phyloP scores from a whole-genome alignment of 2,888 invertebrate genomes.

The Callimorpha dominula region DNA sequence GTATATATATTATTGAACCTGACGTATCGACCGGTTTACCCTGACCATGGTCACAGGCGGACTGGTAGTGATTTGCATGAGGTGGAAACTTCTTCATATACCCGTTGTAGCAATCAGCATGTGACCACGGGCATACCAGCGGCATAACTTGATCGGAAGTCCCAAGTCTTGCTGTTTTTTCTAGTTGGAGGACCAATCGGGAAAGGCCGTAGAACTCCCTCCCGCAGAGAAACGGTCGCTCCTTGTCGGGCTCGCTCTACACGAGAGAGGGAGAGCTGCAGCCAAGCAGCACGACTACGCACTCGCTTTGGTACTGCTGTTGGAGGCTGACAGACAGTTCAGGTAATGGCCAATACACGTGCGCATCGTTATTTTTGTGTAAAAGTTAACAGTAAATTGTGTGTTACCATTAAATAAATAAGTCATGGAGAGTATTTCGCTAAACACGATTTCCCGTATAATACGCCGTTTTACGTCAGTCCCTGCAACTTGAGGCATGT shows the following conservation, averaged over 20 bases:
- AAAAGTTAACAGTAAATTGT: too few species aligned
- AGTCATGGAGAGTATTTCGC: too few species aligned
- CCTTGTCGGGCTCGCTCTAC: slow-evolving; percentile 92
- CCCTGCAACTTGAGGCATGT: too few species aligned
- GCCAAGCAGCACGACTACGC: slow-evolving; percentile 89
- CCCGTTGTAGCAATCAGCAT: not conserved
- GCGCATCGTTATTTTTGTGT: too few species aligned
- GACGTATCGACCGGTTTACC: not conserved
- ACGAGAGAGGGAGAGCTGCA: slow-evolving; percentile 92
- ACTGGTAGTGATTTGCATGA: not conserved
- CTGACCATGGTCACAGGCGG: not conserved
- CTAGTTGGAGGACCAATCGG: slow-evolving; percentile 92
- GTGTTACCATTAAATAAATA: too few species aligned
- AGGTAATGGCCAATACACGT: slow-evolving; percentile 65
- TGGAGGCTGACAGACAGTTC: slow-evolving; percentile 92
- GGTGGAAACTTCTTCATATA: too few species aligned
- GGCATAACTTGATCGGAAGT: not conserved
- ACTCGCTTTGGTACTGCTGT: slow-evolving; percentile 90
- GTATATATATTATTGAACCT: too few species aligned
- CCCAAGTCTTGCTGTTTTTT: slow-evolving; percentile 2
- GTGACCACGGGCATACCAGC: not conserved
- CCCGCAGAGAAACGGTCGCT: slow-evolving; percentile 89
- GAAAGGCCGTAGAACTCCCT: slow-evolving; percentile 91
- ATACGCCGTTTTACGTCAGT: too few species aligned
- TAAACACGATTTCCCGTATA: too few species aligned